Base-by-base conservation (phyloP, 2,888 invertebrate species). In the Drosophila mayaguana region DNA sequence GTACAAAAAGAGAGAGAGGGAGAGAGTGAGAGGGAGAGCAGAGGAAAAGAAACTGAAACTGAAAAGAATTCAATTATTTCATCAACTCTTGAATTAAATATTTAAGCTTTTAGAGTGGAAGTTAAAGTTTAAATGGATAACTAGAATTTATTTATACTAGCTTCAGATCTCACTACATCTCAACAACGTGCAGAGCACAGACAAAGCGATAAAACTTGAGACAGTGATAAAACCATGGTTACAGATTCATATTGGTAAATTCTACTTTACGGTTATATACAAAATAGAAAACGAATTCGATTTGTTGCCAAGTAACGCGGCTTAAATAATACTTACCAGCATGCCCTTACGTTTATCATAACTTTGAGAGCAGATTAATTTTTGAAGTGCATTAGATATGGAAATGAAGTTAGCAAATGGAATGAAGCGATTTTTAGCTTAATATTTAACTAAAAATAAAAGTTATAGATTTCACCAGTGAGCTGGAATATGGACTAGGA, bases 191-290 rank as follows among this genome's bases (percentile, higher is more conserved):
- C 38, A 59, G 38, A 7, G 59, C 12, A 38, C n/a, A 12, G 28
- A 32, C 50, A 50, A 42, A 36, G 43, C 55, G 54, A 57, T 60
- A 20, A 63, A 36, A 59, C 40, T 32, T 5, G 45, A 45, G 45
- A 11, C 55, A 36, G 11, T 38, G 53, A 48, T 22, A 56, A 38
- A 46, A 9, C 61, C 57, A 77, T 77, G 75, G 40, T 25, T 57
- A 77, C 62, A 18, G 25, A 42, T 32, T n/a, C 32, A 50, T 46
- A 28, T 28, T 28, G 28, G 8, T 28, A 28, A 28, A 28, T 28
- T 28, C 28, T 8, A 28, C 28, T 7, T 28, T 28, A 28, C 28
- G 28, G 28, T 28, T 28, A 1, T 8, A 8, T 28, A 8, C 7
- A 28, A 28, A 28, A 8, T 1, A 28, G 28, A 28, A 28, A 28